phyloP scores from a whole-genome alignment of 2,888 invertebrate species.

The Drosophila flavopinicola region DNA sequence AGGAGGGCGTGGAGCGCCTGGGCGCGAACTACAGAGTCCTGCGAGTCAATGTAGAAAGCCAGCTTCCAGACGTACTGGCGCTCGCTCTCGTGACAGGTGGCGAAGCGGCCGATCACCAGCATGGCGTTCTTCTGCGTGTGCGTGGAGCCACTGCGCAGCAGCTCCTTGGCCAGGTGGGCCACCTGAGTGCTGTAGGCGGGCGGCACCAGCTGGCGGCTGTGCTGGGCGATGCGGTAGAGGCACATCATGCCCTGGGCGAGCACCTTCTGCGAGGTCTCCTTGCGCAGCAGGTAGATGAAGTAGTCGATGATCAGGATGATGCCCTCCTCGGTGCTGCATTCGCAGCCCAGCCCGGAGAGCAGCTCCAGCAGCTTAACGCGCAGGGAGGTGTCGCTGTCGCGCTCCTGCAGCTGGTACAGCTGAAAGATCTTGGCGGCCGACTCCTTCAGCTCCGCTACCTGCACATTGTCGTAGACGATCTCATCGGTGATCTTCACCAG shows the following conservation, averaged over 20 bases:
- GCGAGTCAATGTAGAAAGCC: conserved; percentile 93
- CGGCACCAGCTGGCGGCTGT: conserved; percentile 69
- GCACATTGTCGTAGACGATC: conserved; percentile 70
- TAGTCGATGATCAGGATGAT: conserved; percentile 81
- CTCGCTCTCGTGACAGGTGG: conserved; percentile 86
- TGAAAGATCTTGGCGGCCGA: conserved; percentile 77
- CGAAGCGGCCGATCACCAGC: conserved; percentile 80
- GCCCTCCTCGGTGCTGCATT: conserved; percentile 75
- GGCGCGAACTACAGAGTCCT: conserved; percentile 95
- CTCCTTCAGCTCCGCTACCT: conserved; percentile 76
- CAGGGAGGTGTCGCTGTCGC: conserved; percentile 78
- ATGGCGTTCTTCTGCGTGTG: conserved; percentile 84
- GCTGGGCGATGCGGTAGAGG: conserved; percentile 81
- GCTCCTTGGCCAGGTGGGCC: conserved; percentile 82
- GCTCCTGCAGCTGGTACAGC: conserved; percentile 79
- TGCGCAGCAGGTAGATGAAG: conserved; percentile 80
- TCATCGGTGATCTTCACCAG: conserved; percentile 82
- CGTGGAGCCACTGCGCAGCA: conserved; percentile 81
- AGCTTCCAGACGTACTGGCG: conserved; percentile 89
- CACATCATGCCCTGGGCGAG: conserved; percentile 83
- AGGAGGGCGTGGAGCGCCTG: conserved; percentile 95
- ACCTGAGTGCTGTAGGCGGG: conserved; percentile 81
- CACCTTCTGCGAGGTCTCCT: conserved; percentile 83
- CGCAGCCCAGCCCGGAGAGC: conserved; percentile 78
- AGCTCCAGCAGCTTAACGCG: conserved; percentile 81